phyloP scores from a whole-genome alignment of 2,797 vertebrate genomes.

The Decapterus maruadsi region DNA sequence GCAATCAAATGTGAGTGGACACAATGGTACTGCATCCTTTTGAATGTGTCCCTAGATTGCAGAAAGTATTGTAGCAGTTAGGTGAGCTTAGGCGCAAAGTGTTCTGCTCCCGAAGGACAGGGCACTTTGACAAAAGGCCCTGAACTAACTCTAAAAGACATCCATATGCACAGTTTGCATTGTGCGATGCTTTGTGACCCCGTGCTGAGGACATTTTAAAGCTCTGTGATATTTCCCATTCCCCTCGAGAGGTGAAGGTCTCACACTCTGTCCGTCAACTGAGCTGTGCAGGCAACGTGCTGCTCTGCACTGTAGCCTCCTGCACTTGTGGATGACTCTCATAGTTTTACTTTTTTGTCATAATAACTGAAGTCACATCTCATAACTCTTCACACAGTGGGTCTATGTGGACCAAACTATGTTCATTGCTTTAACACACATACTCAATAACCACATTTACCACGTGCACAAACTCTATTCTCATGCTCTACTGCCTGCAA shows the following conservation, averaged over 20 bases:
- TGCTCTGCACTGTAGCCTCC: conserved; percentile 5
- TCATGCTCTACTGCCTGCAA: too few relatives aligned
- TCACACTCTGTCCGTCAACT: conserved; percentile 22
- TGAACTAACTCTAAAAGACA: background rate
- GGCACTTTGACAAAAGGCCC: background rate
- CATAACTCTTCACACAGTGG: too few relatives aligned
- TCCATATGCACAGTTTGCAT: background rate
- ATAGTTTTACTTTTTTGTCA: too few relatives aligned
- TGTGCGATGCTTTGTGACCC: conserved; percentile 1
- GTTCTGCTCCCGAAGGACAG: background rate
- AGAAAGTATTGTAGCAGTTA: conserved; percentile 10
- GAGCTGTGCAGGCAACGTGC: background rate
- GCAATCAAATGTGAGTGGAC: conserved; percentile 44
- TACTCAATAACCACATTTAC: too few relatives aligned
- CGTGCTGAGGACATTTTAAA: conserved; percentile 22
- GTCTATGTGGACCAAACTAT: too few relatives aligned
- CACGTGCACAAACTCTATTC: too few relatives aligned
- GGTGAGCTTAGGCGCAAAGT: background rate
- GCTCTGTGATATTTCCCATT: conserved; percentile 35
- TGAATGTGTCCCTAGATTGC: conserved; percentile 32
- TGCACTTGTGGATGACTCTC: conserved; percentile 44
- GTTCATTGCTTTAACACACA: too few relatives aligned
- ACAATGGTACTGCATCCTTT: conserved; percentile 27
- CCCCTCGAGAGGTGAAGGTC: conserved; percentile 38
- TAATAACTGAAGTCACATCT: too few relatives aligned